Conservation (phyloP, 1,140 invertebrate genomes). For the Cherax destructor region DNA sequence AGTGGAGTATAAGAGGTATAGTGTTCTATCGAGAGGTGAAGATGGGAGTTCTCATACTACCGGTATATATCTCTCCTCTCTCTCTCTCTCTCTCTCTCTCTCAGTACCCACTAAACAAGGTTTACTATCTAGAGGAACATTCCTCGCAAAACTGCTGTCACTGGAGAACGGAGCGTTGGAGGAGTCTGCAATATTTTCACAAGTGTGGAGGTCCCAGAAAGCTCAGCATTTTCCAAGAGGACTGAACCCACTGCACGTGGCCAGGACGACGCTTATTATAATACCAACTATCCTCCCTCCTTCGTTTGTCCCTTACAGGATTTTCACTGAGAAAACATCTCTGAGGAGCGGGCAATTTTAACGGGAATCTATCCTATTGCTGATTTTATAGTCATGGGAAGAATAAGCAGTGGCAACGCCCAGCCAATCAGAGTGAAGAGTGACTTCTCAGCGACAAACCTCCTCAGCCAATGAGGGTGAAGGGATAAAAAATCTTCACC, state of each 20-base stretch:
- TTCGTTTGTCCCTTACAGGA: neutral
- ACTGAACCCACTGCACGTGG: neutral
- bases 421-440: neutral
- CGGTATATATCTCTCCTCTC: too few relatives aligned
- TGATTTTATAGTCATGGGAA: neutral
- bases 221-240: neutral
- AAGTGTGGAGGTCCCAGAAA: neutral
- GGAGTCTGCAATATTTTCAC: constrained; percentile 1
- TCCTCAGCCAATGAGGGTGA: neutral
- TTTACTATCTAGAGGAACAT: neutral
- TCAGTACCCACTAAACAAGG: neutral
- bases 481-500: neutral
- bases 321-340: neutral
- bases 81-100: neutral
- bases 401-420: neutral
- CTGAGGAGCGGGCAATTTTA: neutral
- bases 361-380: neutral
- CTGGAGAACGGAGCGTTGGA: neutral
- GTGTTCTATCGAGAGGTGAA: too few relatives aligned
- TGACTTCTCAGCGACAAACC: neutral
- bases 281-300: neutral
- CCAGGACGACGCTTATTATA: constrained; percentile 1
- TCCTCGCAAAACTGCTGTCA: neutral
- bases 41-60: too few relatives aligned
- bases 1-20: too few relatives aligned